phyloP scores from a whole-genome alignment of 2,113 vertebrate genomes.

The Neodon shergylaensis region DNA sequence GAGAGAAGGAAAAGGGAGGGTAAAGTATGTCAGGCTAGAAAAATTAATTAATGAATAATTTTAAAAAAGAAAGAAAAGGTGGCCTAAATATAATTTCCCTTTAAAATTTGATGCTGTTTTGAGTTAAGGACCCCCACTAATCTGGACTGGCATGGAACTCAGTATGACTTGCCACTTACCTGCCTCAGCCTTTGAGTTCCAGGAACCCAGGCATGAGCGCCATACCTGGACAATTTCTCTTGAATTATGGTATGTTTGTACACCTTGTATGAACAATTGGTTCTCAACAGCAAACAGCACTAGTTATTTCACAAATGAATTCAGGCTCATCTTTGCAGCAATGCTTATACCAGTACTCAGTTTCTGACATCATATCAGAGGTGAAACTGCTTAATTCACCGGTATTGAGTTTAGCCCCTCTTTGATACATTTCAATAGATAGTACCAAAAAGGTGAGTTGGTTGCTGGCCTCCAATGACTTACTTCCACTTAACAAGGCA shows the following conservation, averaged over 20 bases:
- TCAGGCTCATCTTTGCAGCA: neutral
- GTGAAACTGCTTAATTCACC: conserved; percentile 4
- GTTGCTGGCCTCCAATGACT: conserved; percentile 51
- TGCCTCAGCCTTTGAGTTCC: neutral
- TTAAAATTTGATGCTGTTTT: neutral
- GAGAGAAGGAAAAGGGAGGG: neutral
- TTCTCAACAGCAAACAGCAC: neutral
- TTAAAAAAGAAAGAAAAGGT: neutral
- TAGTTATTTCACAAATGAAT: neutral
- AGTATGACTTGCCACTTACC: neutral
- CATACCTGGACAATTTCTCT: neutral
- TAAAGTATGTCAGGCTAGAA: neutral
- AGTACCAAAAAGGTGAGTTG: conserved; percentile 39
- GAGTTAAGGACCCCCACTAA: neutral
- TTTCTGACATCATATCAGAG: conserved; percentile 3
- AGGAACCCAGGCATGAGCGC: neutral
- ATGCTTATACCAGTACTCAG: neutral
- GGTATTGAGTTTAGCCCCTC: neutral
- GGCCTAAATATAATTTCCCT: neutral
- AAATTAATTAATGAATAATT: neutral
- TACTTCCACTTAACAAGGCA: conserved; percentile 66
- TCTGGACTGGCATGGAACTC: neutral
- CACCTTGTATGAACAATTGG: neutral
- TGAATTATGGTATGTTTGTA: neutral
- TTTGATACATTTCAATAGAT: conserved; percentile 17